Percentiles rank a stretch among this genome's conserved stretches.
These are phyloP conservation scores for Labroides dimidiatus DNA, from an alignment of 2,797 vertebrate genomes.

Conservation along the genomic window DNA sequence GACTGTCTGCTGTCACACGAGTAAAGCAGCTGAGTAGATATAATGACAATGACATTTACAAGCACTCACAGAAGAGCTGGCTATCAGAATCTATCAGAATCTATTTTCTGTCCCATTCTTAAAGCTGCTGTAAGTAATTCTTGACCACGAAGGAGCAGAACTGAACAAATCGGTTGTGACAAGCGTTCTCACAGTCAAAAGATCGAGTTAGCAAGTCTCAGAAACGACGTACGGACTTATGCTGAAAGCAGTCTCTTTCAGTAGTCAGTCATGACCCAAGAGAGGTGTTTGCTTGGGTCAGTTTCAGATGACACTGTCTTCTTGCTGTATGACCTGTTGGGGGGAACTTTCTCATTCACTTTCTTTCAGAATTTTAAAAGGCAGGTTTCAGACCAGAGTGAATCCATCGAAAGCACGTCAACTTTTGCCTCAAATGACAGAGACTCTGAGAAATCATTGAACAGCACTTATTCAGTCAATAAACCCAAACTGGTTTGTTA, in stretches of 20 bases:
- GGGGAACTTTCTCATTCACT: too few relatives aligned
- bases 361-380: too few relatives aligned
- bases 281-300: too few relatives aligned
- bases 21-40: conserved; percentile 3
- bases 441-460: too few relatives aligned
- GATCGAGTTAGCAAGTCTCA: neutral
- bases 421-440: too few relatives aligned
- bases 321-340: too few relatives aligned
- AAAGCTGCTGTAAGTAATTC: conserved; percentile 9
- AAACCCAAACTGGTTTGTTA: too few relatives aligned
- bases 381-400: too few relatives aligned
- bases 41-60: conserved; percentile 27
- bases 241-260: neutral
- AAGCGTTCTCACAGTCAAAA: too few relatives aligned
- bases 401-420: too few relatives aligned
- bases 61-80: neutral
- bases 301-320: too few relatives aligned
- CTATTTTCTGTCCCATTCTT: conserved; percentile 13
- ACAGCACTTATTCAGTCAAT: too few relatives aligned
- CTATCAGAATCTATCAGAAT: conserved; percentile 25
- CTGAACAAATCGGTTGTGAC: neutral
- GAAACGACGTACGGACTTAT: neutral
- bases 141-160: neutral
- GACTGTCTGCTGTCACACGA: conserved; percentile 10
- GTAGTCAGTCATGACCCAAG: neutral